Evolutionary conservation across 2,888 invertebrate genomes (phyloP).

Genomic region (Andricus quercusramuli): DNA sequence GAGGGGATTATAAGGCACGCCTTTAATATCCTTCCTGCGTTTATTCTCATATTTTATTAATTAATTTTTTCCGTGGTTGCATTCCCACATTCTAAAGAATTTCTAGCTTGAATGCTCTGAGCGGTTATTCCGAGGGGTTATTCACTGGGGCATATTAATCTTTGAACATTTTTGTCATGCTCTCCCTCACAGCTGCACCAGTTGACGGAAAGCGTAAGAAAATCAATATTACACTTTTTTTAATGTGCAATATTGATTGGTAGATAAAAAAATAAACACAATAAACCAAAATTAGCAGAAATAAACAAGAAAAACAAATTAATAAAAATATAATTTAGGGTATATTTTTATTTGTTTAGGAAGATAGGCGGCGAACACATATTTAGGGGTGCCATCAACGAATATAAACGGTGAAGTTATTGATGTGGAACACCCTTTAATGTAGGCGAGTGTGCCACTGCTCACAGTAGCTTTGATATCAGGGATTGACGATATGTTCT

Average conservation of each 20-base stretch:
- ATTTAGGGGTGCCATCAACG: background rate
- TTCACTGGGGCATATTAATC: constrained; percentile 19
- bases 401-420: background rate
- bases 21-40: background rate
- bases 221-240: background rate
- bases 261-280: background rate
- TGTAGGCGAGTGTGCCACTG: background rate
- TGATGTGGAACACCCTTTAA: constrained; percentile 7
- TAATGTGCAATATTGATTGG: background rate
- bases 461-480: background rate
- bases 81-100: constrained; percentile 7
- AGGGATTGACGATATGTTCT: background rate
- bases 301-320: background rate
- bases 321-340: background rate
- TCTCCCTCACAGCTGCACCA: constrained; percentile 6
- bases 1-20: background rate
- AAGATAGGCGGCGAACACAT: background rate
- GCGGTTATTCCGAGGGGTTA: background rate
- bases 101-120: constrained; percentile 8
- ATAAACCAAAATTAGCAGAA: background rate
- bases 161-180: constrained; percentile 22
- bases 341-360: background rate
- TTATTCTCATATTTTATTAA: background rate
- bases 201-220: background rate
- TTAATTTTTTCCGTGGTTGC: constrained; percentile 2